Conservation (phyloP, 2,113 vertebrate genomes). For the Nyctereutes procyonoides region DNA sequence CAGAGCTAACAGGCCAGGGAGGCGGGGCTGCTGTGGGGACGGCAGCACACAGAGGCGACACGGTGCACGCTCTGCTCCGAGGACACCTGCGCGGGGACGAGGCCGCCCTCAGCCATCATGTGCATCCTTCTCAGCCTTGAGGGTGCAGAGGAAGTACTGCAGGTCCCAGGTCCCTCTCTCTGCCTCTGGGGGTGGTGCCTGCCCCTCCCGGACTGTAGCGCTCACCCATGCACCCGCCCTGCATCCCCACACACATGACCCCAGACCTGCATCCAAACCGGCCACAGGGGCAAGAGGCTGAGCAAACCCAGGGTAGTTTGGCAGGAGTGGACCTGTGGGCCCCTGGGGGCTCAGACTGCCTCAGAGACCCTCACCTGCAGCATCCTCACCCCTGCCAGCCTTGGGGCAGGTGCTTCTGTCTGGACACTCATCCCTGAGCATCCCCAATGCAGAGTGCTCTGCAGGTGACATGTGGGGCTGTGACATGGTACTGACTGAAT, state of each 20-base stretch:
- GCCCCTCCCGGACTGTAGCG: fast-evolving
- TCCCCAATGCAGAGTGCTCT: not conserved
- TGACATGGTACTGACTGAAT: not conserved
- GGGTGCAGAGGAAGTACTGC: fast-evolving
- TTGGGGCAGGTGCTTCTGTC: fast-evolving
- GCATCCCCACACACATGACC: fast-evolving
- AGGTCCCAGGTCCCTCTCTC: fast-evolving
- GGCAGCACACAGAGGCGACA: fast-evolving
- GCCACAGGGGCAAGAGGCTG: fast-evolving
- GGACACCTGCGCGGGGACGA: fast-evolving
- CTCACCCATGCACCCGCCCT: fast-evolving
- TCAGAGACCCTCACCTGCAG: fast-evolving
- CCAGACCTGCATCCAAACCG: fast-evolving
- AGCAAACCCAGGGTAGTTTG: not conserved
- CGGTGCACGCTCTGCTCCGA: fast-evolving
- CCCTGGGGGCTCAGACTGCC: not conserved
- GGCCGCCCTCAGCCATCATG: fast-evolving
- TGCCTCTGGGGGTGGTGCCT: not conserved
- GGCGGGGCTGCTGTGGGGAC: not conserved
- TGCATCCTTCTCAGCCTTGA: fast-evolving
- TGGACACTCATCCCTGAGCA: fast-evolving
- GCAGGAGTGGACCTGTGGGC: fast-evolving
- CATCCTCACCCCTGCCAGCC: too few relatives aligned
- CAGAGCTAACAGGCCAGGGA: constrained; percentile 26
- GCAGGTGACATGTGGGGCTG: fast-evolving